Evolutionary conservation across 2,888 invertebrate species (phyloP), one percentile per base, ranked within the genome.

Genomic region (Synergus itoensis): DNA sequence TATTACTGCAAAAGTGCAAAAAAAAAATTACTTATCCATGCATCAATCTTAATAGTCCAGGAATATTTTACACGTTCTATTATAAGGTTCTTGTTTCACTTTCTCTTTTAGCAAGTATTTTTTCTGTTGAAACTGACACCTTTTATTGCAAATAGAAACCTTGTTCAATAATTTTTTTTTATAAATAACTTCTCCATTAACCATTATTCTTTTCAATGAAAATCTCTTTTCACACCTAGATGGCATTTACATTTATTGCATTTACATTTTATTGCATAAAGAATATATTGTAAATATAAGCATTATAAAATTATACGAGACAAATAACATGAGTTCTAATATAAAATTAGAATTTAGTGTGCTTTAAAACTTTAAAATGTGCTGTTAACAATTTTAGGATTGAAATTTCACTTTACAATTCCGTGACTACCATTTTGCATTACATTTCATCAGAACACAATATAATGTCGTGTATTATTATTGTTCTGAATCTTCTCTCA

Each of bases 51-150:
- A n/a, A 53, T 48, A n/a, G 53, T 53, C 7, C 53, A 53, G 53
- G 67, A 67, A 21, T 21, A 67, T 18, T 43, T 67, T 21, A 43
- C 14, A 45, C 45, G 53, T 18, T 45, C 11, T 43, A 67, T 45
- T 43, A 69, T 28, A 48, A 21, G 48, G 45, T 36, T 69, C 8
- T 28, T 69, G 36, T 64, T 14, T 69, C 7, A 36, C 48, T 69
- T 48, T 48, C 69, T 69, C 48, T 69, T 36, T 69, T 69, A 69
- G 45, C 45, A 28, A 12, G 14, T 69, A 69, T 69, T 36, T 69
- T 48, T 69, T 4, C 16, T 69, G 28, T 21, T 28, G 16, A 69
- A 48, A 28, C 48, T 28, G 21, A 69, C 45, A 48, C 28, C 69
- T 69, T 69, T 69, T 48, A 28, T 28, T 69, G 16, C 16, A 4